Percentiles rank a stretch among this genome's conserved stretches.
These are phyloP conservation scores for Varanus salvator DNA, from an alignment of 2,113 vertebrate genomes.

Conservation along the genomic window DNA sequence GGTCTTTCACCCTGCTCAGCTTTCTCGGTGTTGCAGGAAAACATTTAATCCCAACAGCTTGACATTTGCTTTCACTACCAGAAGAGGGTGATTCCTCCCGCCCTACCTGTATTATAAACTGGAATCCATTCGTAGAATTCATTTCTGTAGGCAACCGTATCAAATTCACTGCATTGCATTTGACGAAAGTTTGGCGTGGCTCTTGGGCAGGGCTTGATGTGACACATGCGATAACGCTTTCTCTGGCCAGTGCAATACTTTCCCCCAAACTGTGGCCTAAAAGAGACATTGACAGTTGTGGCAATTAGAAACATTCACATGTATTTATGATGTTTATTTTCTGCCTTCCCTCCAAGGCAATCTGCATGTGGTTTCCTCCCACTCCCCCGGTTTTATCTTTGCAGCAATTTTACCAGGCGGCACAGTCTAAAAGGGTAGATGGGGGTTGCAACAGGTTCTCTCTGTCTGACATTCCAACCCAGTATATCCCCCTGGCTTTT, in stretches of 20 bases:
- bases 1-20: neutral
- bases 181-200: conserved; percentile 88
- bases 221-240: conserved; percentile 92
- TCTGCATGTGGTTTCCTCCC: neutral
- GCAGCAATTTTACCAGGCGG: neutral
- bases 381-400: neutral
- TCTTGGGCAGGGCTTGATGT: conserved; percentile 82
- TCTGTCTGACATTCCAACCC: neutral
- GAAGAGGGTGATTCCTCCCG: neutral
- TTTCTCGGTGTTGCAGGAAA: neutral
- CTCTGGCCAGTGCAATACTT: conserved; percentile 96
- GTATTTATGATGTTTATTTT: neutral
- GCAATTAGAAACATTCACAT: neutral
- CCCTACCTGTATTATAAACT: conserved; percentile 82
- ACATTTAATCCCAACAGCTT: neutral
- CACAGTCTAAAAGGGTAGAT: neutral
- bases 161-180: conserved; percentile 98
- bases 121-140: conserved; percentile 93
- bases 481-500: neutral
- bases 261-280: conserved; percentile 93
- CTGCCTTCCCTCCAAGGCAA: neutral
- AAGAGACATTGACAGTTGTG: conserved; percentile 29
- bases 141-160: conserved; percentile 93
- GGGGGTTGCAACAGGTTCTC: neutral
- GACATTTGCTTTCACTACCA: neutral